Conservation (phyloP, 2,113 vertebrate genomes). For the Phrynosoma platyrhinos region DNA sequence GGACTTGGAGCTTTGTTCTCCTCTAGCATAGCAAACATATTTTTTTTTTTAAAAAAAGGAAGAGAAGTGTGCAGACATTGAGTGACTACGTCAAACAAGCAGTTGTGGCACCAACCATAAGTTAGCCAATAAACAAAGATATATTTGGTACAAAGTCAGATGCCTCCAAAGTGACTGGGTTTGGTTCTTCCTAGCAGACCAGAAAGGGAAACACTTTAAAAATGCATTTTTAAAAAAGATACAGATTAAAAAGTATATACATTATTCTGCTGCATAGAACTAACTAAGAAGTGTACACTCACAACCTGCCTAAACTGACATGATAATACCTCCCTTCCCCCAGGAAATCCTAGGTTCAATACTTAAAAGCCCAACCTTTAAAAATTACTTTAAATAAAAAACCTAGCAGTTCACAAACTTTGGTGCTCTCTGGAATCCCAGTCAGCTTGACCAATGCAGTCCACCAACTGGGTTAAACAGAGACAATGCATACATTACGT, state of each 20-base stretch:
- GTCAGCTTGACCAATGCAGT: no score
- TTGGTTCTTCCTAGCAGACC: neutral
- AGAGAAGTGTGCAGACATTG: neutral
- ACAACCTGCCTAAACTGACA: neutral
- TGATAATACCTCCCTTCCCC: neutral
- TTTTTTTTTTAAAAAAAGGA: neutral
- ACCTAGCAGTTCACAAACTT: no score
- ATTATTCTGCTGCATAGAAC: neutral
- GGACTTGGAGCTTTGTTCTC: neutral
- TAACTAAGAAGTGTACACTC: neutral
- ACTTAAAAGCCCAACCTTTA: no score
- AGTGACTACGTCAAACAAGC: neutral
- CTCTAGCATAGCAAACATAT: neutral
- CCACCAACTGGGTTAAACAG: no score
- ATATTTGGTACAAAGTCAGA: neutral
- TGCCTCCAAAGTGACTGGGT: neutral
- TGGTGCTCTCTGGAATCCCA: no score
- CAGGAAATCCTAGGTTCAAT: neutral
- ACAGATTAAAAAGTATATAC: neutral
- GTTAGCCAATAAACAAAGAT: neutral
- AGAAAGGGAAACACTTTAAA: neutral
- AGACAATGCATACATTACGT: no score
- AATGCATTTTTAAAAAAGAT: neutral
- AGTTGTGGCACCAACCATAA: no score
- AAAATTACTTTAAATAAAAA: no score